phyloP scores from a whole-genome alignment of 2,888 invertebrate genomes.

The Cryptosula pallasiana region DNA sequence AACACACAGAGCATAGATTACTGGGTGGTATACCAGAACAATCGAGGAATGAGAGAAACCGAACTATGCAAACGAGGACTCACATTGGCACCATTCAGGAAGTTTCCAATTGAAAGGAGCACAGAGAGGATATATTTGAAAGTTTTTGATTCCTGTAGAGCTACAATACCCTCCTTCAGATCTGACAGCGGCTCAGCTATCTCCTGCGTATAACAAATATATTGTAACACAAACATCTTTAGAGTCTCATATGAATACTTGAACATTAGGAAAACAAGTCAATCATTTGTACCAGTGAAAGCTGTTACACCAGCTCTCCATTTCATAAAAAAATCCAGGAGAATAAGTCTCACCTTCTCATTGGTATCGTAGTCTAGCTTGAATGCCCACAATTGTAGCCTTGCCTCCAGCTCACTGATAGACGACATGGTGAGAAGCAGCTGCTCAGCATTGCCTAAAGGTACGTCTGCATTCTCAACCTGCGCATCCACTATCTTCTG shows the following conservation, averaged over 20 bases:
- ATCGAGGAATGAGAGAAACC: no score
- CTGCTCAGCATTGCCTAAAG: conserved; percentile 90
- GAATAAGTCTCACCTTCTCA: no score
- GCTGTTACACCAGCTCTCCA: no score
- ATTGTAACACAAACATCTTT: no score
- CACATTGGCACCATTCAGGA: conserved; percentile 78
- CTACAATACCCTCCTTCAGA: conserved; percentile 90
- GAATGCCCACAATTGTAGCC: conserved; percentile 95
- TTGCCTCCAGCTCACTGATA: conserved; percentile 86
- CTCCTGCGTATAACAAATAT: conserved; percentile 74
- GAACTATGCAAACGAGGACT: conserved; percentile 28
- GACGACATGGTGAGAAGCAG: conserved; percentile 93
- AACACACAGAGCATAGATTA: no score
- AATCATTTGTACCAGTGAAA: neutral
- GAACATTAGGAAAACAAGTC: neutral
- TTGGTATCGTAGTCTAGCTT: conserved; percentile 95
- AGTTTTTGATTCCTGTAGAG: conserved; percentile 82
- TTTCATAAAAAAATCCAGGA: no score
- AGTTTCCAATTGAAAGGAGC: conserved; percentile 88
- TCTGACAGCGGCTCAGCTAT: conserved; percentile 98
- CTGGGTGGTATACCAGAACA: no score
- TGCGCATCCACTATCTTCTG: conserved; percentile 94
- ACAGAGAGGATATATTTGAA: conserved; percentile 91
- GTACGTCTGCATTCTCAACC: conserved; percentile 77
- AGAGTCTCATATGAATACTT: no score